Base-by-base conservation (phyloP, 2,888 invertebrate species). In the Drosophila austrosaltans region DNA sequence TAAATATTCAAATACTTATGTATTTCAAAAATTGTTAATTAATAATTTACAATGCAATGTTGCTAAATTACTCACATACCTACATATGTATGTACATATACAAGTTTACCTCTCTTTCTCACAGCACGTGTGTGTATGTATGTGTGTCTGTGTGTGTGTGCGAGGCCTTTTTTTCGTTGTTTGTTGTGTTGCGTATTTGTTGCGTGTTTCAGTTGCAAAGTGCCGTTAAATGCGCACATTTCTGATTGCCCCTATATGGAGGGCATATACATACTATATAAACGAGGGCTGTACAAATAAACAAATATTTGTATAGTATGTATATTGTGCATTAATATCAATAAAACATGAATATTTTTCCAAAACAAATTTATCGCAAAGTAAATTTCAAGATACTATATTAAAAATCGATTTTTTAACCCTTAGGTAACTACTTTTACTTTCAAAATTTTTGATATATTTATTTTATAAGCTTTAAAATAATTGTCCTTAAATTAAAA, bases 21-120 rank as follows among this genome's bases (percentile, higher is more conserved):
- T 74, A 71, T 76, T 66, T 66, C 60, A 69, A 58, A 74, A 73
- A 71, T 74, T 48, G 60, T 65, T 71, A 65, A 65, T 78, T 74
- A 76, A 74, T 78, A 63, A 76, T 78, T 67, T 71, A 78, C 60
- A 74, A 39, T 71, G 69, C 64, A 53, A 66, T 76, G 63, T 69
- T 68, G 73, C 70, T 60, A 63, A 69, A 74, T 69, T 72, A 67
- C 42, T 61, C 63, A 62, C 66, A 54, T 53, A 48, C 28, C 60
- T 22, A 42, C 25, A 40, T 22, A 48, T 3, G 10, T 22, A 22
- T 48, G 28, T 32, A 8, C 1, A 8, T 63, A 32, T 36, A 53
- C 36, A 16, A 12, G 10, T 36, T 12, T 40, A 44, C 42, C 22
- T 20, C n/a, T 8, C 20, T 22, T 22, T 12, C n/a, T n/a, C 36